Base-by-base conservation (phyloP, 2,888 invertebrate genomes). In the Acleris cristana region DNA sequence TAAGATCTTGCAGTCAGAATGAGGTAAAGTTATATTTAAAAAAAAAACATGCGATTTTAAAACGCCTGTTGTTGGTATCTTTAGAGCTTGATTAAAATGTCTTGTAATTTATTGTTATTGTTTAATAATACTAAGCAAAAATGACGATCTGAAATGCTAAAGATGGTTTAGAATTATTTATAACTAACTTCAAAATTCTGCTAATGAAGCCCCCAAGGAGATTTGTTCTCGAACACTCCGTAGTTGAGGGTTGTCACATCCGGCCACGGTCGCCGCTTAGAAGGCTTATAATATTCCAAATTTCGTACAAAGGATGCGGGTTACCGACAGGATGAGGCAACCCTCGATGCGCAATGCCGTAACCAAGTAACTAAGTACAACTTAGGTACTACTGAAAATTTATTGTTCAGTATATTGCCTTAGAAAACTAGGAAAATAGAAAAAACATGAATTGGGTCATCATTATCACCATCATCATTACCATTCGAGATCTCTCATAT, bases 261-360 rank as follows among this genome's bases (percentile, higher is more conserved):
- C 85, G 83, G 79, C 79, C 80, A 72, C 78, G 66, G 72, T 72
- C 73, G 75, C 76, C 73, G 74, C 78, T 76, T 69, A 73, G 76
- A 76, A 74, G 71, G 75, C 68, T 74, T 76, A 52, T 72, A 75
- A 70, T 62, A 53, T 62, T 57, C 73, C 74, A 71, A 81, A 80
- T 80, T 79, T 77, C 73, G 69, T 67, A 75, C 80, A 81, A 77
- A 82, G 85, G 84, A 84, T 81, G 83, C 78, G 84, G 83, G 74
- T 71, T 73, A 73, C 76, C 77, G 54, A 62, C 74, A 72, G 79
- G 79, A 82, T 81, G 76, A 72, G 61, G 57, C 18, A 56, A 19
- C 57, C 52, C 48, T 44, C 18, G 40, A 30, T 54, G 52, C 26
- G 52, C 53, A 16, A 51, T 8, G 21, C 45, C 21, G 23, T 19